Evolutionary conservation across 92 coral and sea anemone genomes (phyloP).

Genomic region (Hydrozoanthus gracilis): DNA sequence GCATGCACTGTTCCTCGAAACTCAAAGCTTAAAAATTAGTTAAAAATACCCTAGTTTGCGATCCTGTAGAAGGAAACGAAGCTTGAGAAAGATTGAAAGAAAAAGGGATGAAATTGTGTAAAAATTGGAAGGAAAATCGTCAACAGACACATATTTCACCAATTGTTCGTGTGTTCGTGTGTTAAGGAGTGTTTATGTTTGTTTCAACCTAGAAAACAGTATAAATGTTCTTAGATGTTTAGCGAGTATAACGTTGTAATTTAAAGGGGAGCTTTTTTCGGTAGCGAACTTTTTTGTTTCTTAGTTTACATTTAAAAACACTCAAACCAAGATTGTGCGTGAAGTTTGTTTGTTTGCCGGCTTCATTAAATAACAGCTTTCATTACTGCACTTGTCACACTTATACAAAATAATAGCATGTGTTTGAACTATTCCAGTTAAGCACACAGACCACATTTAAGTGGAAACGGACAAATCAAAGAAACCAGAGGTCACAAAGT

Average conservation of each 20-base stretch:
- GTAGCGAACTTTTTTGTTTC: background rate
- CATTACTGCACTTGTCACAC: constrained; percentile 3
- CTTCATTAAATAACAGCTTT: constrained; percentile 22
- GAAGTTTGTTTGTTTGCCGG: constrained; percentile 26
- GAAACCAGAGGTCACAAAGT: constrained; percentile 29
- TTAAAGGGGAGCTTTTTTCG: background rate
- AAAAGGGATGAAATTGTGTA: background rate
- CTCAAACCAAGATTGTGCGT: background rate
- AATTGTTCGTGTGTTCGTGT: background rate
- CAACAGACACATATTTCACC: background rate
- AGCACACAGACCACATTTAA: background rate
- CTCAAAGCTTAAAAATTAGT: no score
- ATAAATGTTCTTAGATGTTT: no score
- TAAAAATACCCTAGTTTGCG: no score
- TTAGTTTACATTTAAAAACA: background rate
- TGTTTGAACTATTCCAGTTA: background rate
- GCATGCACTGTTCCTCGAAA: background rate
- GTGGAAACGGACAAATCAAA: background rate
- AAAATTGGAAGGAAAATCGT: no score
- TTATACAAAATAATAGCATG: background rate
- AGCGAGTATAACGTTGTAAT: no score
- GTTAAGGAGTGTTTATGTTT: background rate
- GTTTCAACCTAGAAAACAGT: no score
- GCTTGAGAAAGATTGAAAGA: background rate
- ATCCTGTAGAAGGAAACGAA: no score